These are phyloP conservation scores for Ornithoptera alexandrae DNA, from an alignment of 2,888 invertebrate genomes.

Conservation along the genomic window DNA sequence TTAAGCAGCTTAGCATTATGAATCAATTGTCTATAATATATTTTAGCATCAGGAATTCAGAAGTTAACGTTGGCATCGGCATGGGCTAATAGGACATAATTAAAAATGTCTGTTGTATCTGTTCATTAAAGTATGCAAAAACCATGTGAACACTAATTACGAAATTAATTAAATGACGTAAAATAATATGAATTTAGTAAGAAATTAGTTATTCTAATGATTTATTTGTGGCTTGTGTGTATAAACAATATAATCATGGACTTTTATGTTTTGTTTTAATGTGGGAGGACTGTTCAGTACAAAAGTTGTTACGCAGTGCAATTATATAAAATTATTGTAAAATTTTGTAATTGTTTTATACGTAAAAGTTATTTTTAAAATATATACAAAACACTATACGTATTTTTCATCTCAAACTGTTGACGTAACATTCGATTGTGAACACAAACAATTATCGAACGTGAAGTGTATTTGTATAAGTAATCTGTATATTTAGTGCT, in stretches of 20 bases:
- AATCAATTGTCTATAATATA: slow-evolving; percentile 10
- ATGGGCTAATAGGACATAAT: slow-evolving; percentile 5
- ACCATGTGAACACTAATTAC: not conserved
- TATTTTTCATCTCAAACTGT: not conserved
- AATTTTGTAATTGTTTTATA: too few relatives aligned
- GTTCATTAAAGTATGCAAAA: not conserved
- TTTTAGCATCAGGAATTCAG: slow-evolving; percentile 2
- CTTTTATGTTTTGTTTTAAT: too few relatives aligned
- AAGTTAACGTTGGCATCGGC: slow-evolving; percentile 10
- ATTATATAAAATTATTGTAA: too few relatives aligned
- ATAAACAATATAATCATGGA: not conserved
- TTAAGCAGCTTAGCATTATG: slow-evolving; percentile 10
- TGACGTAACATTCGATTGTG: not conserved
- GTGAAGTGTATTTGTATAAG: not conserved
- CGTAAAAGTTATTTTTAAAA: too few relatives aligned
- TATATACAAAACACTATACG: too few relatives aligned
- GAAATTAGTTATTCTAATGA: not conserved
- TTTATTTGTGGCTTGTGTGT: not conserved
- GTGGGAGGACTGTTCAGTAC: not conserved
- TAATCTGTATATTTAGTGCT: not conserved
- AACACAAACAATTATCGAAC: slow-evolving; percentile 1
- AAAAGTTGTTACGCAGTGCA: not conserved
- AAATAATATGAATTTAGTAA: not conserved
- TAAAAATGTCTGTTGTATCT: slow-evolving; percentile 6
- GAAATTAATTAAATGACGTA: not conserved